Conservation (phyloP, 2,797 vertebrate species). For the Iguana delicatissima region DNA sequence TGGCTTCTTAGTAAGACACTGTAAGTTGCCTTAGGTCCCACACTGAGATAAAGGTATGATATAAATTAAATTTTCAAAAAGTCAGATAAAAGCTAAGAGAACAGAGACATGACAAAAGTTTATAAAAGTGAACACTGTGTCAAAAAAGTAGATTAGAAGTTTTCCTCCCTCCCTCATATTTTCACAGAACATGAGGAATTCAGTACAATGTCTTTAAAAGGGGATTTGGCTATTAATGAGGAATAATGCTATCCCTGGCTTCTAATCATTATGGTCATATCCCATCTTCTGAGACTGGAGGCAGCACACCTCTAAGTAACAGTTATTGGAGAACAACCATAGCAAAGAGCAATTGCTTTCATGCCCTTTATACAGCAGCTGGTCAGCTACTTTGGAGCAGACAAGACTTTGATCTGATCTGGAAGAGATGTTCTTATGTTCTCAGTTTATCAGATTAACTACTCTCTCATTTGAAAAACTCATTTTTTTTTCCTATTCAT, state of each 20-base stretch:
- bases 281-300: background rate
- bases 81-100: background rate
- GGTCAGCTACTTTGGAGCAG: background rate
- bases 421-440: background rate
- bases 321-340: background rate
- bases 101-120: background rate
- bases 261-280: background rate
- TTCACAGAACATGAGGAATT: background rate
- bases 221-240: background rate
- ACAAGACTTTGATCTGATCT: background rate
- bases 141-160: background rate
- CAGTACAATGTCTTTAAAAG: too few relatives aligned
- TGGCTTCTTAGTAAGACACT: background rate
- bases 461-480: background rate
- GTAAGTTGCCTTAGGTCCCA: too few relatives aligned
- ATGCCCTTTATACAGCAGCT: background rate
- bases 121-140: too few relatives aligned
- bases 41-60: too few relatives aligned
- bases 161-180: background rate
- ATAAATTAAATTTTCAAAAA: background rate
- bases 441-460: slow-evolving; percentile 27
- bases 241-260: background rate
- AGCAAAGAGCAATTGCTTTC: background rate
- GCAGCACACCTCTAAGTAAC: background rate
- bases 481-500: background rate